Evolutionary conservation across 2,797 vertebrate genomes (phyloP).

Genomic region (Syncerus caffer): DNA sequence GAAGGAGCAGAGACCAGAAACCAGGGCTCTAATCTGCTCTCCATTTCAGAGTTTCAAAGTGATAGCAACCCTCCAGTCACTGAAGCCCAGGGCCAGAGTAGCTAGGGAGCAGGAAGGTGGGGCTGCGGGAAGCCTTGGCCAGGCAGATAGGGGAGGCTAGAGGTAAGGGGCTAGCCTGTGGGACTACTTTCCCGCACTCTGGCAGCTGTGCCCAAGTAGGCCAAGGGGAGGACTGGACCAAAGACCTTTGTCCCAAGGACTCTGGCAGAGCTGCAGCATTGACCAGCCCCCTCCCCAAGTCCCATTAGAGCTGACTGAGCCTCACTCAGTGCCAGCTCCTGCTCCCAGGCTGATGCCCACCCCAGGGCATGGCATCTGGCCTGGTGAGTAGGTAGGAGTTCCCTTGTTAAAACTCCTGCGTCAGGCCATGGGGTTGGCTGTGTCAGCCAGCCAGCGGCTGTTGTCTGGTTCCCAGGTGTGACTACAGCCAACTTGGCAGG

Average conservation of each 20-base stretch:
- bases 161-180: not conserved
- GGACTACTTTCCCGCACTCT: not conserved
- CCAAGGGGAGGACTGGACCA: not conserved
- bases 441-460: conserved; percentile 66
- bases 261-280: not conserved
- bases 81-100: not conserved
- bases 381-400: conserved; percentile 81
- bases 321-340: conserved; percentile 19
- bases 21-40: not conserved
- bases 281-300: not conserved
- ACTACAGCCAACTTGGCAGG: conserved; percentile 65
- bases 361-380: conserved; percentile 66
- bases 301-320: conserved; percentile 39
- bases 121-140: not conserved
- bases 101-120: not conserved
- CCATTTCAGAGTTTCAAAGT: conserved; percentile 30
- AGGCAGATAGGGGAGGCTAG: not conserved
- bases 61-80: not conserved
- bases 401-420: conserved; percentile 74
- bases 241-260: conserved; percentile 8
- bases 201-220: not conserved
- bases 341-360: conserved; percentile 27
- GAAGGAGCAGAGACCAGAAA: not conserved
- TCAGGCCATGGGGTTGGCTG: conserved; percentile 67
- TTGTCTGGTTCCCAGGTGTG: conserved; percentile 70